A percentile compares a stretch with the other conserved stretches of the same genome.
Evolutionary conservation across 1,140 invertebrate genomes (phyloP).

Genomic region (Caenorhabditis latens): DNA sequence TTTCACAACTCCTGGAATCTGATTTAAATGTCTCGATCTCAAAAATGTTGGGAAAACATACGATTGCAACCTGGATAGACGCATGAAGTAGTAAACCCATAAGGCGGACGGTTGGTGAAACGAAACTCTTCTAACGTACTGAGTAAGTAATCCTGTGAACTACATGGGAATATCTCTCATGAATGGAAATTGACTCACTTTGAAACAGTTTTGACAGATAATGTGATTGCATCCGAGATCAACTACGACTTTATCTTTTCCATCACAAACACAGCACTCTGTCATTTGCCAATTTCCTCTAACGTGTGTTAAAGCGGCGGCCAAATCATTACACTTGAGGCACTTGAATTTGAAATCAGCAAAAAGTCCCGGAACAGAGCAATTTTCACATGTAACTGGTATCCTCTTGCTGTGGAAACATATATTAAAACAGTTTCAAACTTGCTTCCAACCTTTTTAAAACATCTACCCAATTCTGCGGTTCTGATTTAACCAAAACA

Average conservation of each 20-base stretch:
- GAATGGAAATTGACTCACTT: background rate
- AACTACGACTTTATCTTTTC: slow-evolving; percentile 43
- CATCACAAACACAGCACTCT: slow-evolving; percentile 61
- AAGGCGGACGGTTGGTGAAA: slow-evolving; percentile 61
- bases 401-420: slow-evolving; percentile 58
- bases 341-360: slow-evolving; percentile 65
- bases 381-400: slow-evolving; percentile 58
- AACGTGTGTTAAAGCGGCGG: slow-evolving; percentile 57
- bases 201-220: slow-evolving; percentile 59
- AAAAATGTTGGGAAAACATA: background rate
- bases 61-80: slow-evolving; percentile 56
- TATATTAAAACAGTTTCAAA: background rate
- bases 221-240: slow-evolving; percentile 63
- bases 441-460: slow-evolving; percentile 42
- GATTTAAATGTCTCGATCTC: background rate
- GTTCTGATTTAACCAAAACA: slow-evolving; percentile 61
- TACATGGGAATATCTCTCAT: no score
- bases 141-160: slow-evolving; percentile 39
- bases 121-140: slow-evolving; percentile 39
- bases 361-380: background rate
- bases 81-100: slow-evolving; percentile 63
- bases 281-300: slow-evolving; percentile 58
- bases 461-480: slow-evolving; percentile 58
- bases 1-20: slow-evolving; percentile 47
- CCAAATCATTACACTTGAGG: slow-evolving; percentile 58